Evolutionary conservation across 2,888 invertebrate species (phyloP), one percentile per base, ranked within the genome.

Genomic region (Protonemura montana): DNA sequence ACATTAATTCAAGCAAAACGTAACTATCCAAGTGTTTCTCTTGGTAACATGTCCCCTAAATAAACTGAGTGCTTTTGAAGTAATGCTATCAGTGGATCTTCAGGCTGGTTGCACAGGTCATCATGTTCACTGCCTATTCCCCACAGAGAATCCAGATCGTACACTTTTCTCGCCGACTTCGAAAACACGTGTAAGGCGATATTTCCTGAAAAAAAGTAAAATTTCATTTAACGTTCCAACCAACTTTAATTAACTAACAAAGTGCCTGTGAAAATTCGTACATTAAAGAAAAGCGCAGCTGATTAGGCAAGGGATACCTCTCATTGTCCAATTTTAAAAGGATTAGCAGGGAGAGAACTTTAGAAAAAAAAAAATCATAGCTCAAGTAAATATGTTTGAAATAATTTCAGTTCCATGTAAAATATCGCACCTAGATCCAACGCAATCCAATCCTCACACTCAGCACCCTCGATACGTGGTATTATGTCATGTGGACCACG

Each of bases 121-220:
- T 98, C 98, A 92, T 93, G 97, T 89, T 96, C 93, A 0, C 94
- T 92, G 0, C 98, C 98, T 26, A 98, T 94, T 76, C 96, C 93
- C 99, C 98, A 99, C 59, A 99, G 92, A 0, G 96, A 95, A 91
- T 99, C 99, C 88, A 99, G 92, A 91, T 98, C 98, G 91, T 98
- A 98, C 6, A 92, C 90, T 88, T 93, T 91, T 89, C 99, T 93
- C 0, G 94, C 93, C 88, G 94, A 93, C 16, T 93, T 92, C 41
- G 95, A 94, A 91, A 98, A 97, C 88, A 99, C 94, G 90, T 99
- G 98, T 42, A 99, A 91, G 3, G 96, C 96, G 89, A 98, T 98
- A 90, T 98, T 98, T 88, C 97, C 98, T 97, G 91, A 59, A 93
- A 93, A 88, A 88, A 89, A 89, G 88, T 84, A 87, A 85, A 16